These are phyloP conservation scores for Chloroceryle aenea DNA, from an alignment of 2,113 vertebrate genomes.

Conservation along the genomic window DNA sequence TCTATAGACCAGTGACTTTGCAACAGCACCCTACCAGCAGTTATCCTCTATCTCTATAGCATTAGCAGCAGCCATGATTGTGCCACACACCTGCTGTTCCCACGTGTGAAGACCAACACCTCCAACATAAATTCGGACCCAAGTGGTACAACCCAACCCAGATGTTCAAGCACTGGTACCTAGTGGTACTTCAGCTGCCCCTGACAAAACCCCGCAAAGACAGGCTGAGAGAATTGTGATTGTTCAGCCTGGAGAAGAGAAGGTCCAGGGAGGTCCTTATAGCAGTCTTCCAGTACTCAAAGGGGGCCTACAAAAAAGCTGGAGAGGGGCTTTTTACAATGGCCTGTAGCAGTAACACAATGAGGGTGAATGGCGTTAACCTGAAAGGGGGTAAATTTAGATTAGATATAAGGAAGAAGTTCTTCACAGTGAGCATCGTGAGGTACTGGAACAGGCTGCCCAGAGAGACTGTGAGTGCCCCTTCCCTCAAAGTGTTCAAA, in stretches of 20 bases:
- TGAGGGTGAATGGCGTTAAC: neutral
- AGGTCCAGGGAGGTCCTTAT: neutral
- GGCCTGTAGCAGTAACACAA: neutral
- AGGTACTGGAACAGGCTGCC: neutral
- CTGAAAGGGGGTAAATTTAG: neutral
- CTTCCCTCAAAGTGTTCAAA: neutral
- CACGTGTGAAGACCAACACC: neutral
- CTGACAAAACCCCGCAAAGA: neutral
- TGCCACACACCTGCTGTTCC: neutral
- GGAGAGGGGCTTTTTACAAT: neutral
- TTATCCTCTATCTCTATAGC: neutral
- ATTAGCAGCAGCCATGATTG: neutral
- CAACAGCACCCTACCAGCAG: neutral
- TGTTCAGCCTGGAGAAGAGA: neutral
- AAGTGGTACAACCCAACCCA: neutral
- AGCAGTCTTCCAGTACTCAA: neutral
- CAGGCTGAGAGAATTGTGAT: neutral
- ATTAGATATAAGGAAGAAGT: neutral
- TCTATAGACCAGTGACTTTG: neutral
- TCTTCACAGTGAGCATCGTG: neutral
- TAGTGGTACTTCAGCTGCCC: neutral
- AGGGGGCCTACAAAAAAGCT: neutral
- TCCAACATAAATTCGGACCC: neutral
- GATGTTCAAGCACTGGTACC: neutral
- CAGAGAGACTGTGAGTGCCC: neutral